Evolutionary conservation across 2,888 invertebrate species (phyloP).

Genomic region (Acronicta leporina): DNA sequence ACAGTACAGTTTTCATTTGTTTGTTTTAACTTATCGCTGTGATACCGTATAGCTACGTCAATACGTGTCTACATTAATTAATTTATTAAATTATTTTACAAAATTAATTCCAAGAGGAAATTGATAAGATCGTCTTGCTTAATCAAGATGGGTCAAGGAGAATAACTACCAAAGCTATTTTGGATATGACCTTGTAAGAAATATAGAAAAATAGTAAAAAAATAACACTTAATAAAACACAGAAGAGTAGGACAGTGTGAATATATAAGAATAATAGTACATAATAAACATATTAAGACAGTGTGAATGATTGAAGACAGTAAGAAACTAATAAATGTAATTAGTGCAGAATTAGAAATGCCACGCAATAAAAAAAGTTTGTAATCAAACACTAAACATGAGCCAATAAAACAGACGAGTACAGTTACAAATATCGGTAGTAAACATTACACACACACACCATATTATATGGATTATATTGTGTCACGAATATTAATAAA

Average conservation of each 20-base stretch:
- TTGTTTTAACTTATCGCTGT: constrained; percentile 55
- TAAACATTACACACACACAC: constrained; percentile 46
- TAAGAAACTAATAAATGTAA: constrained; percentile 18
- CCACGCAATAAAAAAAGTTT: constrained; percentile 18
- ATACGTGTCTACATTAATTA: constrained; percentile 66
- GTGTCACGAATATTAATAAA: constrained; percentile 78
- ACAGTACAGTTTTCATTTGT: constrained; percentile 58
- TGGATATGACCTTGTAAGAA: constrained; percentile 16
- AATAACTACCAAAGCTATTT: too few relatives aligned
- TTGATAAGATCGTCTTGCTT: constrained; percentile 61
- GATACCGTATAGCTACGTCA: constrained; percentile 69
- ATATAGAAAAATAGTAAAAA: too few relatives aligned
- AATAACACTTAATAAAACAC: too few relatives aligned
- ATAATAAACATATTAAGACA: constrained; percentile 15
- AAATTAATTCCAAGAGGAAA: constrained; percentile 62
- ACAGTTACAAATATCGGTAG: constrained; percentile 21
- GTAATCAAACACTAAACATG: constrained; percentile 25
- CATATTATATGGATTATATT: constrained; percentile 53
- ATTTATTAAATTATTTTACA: constrained; percentile 58
- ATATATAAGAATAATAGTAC: too few relatives aligned
- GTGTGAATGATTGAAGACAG: background rate
- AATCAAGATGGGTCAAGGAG: constrained; percentile 53
- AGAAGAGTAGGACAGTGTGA: too few relatives aligned
- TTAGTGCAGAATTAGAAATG: constrained; percentile 18
- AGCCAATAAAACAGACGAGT: constrained; percentile 28